Conservation (phyloP, 2,888 invertebrate genomes). For the Ormia ochracea region DNA sequence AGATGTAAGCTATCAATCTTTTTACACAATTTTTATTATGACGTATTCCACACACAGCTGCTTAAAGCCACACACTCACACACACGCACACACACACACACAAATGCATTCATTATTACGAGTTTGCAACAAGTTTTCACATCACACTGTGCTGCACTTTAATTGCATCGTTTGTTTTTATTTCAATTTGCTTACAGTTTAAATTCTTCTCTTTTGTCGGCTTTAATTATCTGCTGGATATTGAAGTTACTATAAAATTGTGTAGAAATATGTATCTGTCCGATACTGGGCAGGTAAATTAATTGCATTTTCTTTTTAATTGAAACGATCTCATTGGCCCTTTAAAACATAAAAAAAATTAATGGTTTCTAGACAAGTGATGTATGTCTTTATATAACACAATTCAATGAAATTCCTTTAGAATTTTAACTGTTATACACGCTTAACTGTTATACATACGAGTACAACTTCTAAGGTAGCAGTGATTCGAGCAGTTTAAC, state of each 20-base stretch:
- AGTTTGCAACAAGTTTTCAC: constrained; percentile 16
- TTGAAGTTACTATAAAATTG: not conserved
- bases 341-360: constrained; percentile 12
- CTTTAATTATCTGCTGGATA: constrained; percentile 36
- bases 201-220: constrained; percentile 41
- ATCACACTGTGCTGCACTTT: constrained; percentile 25
- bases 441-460: no score
- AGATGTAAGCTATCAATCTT: constrained; percentile 2
- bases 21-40: constrained; percentile 20
- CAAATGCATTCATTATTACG: no score
- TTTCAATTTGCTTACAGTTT: not conserved
- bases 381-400: no score
- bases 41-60: constrained; percentile 3
- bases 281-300: not conserved
- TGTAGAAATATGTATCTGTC: not conserved
- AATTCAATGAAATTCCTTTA: no score
- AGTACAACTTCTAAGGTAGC: no score
- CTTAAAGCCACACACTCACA: no score
- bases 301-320: constrained; percentile 27
- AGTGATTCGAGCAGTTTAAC: no score
- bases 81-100: not conserved
- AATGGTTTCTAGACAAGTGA: not conserved
- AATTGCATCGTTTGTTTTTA: constrained; percentile 18
- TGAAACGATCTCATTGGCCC: constrained; percentile 52
- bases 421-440: no score